phyloP scores from a whole-genome alignment of 2,113 vertebrate genomes.

The Gymnocephalus cernua region DNA sequence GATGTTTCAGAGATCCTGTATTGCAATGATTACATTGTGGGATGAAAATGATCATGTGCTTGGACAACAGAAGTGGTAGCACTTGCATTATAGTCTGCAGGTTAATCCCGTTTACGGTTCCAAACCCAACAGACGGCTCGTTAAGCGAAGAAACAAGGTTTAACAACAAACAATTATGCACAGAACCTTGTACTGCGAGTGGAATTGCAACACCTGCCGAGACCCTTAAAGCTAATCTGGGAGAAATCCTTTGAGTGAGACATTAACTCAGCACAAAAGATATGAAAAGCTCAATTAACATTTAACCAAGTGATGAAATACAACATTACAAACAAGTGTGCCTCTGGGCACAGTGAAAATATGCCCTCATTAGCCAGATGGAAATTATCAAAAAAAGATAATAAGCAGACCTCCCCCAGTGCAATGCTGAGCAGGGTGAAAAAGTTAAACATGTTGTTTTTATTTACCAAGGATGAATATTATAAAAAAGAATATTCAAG shows the following conservation, averaged over 20 bases:
- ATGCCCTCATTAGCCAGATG: slow-evolving; percentile 79
- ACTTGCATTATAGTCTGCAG: slow-evolving; percentile 31
- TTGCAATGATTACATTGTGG: slow-evolving; percentile 23
- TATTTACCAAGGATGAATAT: slow-evolving; percentile 55
- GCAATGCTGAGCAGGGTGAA: slow-evolving; percentile 40
- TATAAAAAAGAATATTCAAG: slow-evolving; percentile 31
- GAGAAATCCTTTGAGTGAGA: slow-evolving; percentile 76
- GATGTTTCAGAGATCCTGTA: slow-evolving; percentile 22
- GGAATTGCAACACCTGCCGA: slow-evolving; percentile 72
- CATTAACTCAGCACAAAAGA: slow-evolving; percentile 78
- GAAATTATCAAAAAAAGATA: slow-evolving; percentile 76
- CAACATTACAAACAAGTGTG: slow-evolving; percentile 77
- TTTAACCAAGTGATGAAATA: slow-evolving; percentile 83
- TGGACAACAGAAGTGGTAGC: slow-evolving; percentile 38
- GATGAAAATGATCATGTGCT: slow-evolving; percentile 28
- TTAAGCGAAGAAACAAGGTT: slow-evolving; percentile 72
- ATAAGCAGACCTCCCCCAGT: slow-evolving; percentile 59
- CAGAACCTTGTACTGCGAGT: slow-evolving; percentile 52
- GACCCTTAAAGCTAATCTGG: slow-evolving; percentile 69
- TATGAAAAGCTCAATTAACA: slow-evolving; percentile 81
- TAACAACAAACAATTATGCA: slow-evolving; percentile 72
- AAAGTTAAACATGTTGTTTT: slow-evolving; percentile 60
- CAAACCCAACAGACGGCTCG: slow-evolving; percentile 66
- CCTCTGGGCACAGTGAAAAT: slow-evolving; percentile 75
- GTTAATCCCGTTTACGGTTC: slow-evolving; percentile 52